Evolutionary conservation across 2,888 invertebrate genomes (phyloP).

Genomic region (Dolichomitus sp.): DNA sequence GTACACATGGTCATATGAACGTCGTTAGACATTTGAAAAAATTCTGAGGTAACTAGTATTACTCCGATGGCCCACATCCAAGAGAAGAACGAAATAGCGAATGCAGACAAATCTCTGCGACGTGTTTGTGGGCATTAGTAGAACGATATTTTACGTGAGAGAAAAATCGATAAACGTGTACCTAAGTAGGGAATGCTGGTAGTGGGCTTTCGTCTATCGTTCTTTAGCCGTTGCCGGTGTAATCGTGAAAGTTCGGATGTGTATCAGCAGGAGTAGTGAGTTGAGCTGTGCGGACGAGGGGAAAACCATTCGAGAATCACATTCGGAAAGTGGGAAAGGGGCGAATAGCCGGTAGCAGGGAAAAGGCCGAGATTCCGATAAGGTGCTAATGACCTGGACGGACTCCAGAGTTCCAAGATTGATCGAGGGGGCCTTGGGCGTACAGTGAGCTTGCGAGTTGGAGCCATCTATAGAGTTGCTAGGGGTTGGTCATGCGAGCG

Average conservation of each 20-base stretch:
- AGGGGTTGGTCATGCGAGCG: slow-evolving; percentile 48
- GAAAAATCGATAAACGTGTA: slow-evolving; percentile 50
- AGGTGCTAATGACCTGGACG: slow-evolving; percentile 73
- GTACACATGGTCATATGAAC: no score
- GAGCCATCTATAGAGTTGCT: slow-evolving; percentile 30
- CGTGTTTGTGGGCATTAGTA: slow-evolving; percentile 31
- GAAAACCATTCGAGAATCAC: slow-evolving; percentile 61
- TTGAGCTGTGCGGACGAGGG: slow-evolving; percentile 1
- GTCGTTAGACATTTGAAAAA: neutral
- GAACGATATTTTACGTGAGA: slow-evolving; percentile 13
- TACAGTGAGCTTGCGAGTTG: slow-evolving; percentile 53
- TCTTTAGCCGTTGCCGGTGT: slow-evolving; percentile 8
- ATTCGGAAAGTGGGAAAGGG: slow-evolving; percentile 57
- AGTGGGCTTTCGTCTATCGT: slow-evolving; percentile 22
- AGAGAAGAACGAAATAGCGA: neutral
- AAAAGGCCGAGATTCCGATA: slow-evolving; percentile 71
- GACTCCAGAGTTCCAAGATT: slow-evolving; percentile 70
- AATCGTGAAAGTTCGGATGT: slow-evolving; percentile 55
- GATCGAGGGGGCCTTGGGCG: slow-evolving; percentile 65
- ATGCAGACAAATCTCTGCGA: slow-evolving; percentile 29
- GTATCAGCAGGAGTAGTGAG: slow-evolving; percentile 47
- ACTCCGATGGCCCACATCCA: neutral
- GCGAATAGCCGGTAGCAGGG: slow-evolving; percentile 43
- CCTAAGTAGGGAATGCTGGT: slow-evolving; percentile 40
- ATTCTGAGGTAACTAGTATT: neutral